Evolutionary conservation across 2,113 vertebrate species (phyloP).

Genomic region (Conger conger): DNA sequence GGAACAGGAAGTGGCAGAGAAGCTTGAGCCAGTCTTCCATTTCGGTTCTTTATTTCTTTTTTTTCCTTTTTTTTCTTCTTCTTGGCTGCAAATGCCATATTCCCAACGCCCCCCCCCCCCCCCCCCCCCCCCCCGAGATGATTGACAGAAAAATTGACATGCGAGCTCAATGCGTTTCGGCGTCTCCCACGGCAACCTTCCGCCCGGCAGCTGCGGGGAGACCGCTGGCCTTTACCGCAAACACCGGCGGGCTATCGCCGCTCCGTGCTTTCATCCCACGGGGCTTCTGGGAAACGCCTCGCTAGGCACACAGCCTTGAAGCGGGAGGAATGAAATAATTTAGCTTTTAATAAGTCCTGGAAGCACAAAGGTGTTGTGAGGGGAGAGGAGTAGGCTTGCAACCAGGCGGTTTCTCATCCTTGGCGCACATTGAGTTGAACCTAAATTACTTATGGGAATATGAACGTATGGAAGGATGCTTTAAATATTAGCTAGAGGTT

Average conservation of each 20-base stretch:
- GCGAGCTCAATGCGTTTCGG: neutral
- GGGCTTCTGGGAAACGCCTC: neutral
- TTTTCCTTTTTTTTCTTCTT: too few relatives aligned
- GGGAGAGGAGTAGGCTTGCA: neutral
- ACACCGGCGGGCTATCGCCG: neutral
- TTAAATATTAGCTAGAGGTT: too few relatives aligned
- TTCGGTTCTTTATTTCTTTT: neutral
- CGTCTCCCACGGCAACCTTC: neutral
- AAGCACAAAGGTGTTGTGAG: neutral
- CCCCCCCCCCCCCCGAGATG: neutral
- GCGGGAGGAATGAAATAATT: neutral
- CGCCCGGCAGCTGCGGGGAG: neutral
- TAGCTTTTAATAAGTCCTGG: neutral
- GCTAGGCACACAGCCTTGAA: neutral
- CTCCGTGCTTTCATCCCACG: neutral
- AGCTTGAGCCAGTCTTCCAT: neutral
- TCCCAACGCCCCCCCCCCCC: too few relatives aligned
- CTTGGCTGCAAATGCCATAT: neutral
- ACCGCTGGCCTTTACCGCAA: neutral
- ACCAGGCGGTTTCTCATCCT: neutral
- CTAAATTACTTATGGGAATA: too few relatives aligned
- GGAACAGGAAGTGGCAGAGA: neutral
- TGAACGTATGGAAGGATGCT: too few relatives aligned
- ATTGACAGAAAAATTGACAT: slow-evolving; percentile 13
- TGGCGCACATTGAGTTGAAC: too few relatives aligned